phyloP scores from a whole-genome alignment of 2,797 vertebrate genomes.

The Peromyscus nudipes region DNA sequence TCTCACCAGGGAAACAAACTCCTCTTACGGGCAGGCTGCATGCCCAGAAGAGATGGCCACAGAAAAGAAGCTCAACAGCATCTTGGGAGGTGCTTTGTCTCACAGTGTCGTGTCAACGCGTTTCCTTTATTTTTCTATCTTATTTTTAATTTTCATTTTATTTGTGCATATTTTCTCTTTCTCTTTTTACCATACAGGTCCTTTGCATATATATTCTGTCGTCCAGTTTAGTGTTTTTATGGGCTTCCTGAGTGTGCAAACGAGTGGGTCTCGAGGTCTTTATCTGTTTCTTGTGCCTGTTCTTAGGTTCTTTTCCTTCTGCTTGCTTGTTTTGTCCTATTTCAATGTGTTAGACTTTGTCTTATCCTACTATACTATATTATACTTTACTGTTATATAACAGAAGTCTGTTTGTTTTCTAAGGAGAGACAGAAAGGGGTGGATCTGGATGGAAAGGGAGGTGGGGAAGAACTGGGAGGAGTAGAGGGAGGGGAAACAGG shows the following conservation, averaged over 20 bases:
- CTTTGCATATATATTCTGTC: neutral
- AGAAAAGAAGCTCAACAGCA: neutral
- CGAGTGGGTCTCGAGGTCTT: neutral
- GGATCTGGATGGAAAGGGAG: neutral
- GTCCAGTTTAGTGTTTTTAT: neutral
- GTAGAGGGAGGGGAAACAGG: rapidly evolving
- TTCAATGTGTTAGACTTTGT: neutral
- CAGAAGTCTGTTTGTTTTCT: neutral
- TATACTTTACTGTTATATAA: neutral
- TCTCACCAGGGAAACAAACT: neutral
- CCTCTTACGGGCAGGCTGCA: neutral
- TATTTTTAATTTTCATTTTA: neutral
- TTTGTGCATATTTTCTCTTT: neutral
- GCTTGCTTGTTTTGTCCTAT: neutral
- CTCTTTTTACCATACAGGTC: neutral
- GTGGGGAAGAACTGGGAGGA: neutral
- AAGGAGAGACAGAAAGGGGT: neutral
- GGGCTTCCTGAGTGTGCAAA: neutral
- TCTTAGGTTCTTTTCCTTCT: neutral
- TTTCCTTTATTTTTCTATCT: no score
- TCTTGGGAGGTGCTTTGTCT: no score
- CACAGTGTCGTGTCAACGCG: neutral
- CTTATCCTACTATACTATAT: no score
- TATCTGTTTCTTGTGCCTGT: neutral
- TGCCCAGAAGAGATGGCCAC: neutral